A percentile compares a stretch with the other conserved stretches of the same genome.
Conservation (phyloP, 1,140 invertebrate species). For the Nasonia vitripennis region DNA sequence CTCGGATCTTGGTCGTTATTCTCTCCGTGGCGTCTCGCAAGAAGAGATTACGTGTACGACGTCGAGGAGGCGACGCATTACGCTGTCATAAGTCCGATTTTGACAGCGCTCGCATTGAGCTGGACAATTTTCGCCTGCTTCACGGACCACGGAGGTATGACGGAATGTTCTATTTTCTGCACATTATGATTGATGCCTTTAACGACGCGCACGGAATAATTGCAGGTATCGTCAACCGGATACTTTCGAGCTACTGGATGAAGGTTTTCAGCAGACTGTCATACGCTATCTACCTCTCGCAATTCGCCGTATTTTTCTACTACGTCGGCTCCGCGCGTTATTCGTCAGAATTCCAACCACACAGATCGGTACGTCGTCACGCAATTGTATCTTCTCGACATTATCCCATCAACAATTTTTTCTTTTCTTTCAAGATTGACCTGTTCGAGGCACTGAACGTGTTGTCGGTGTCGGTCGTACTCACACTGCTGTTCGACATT, state of each 20-base stretch:
- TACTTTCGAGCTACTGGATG: conserved; percentile 81
- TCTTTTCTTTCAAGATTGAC: conserved; percentile 66
- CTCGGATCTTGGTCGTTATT: conserved; percentile 78
- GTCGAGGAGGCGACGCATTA: conserved; percentile 79
- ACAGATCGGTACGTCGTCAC: conserved; percentile 73
- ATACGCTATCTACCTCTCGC: conserved; percentile 85
- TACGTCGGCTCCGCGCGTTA: conserved; percentile 77
- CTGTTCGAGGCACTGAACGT: conserved; percentile 65
- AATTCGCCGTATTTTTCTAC: conserved; percentile 82
- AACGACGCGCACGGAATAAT: conserved; percentile 4
- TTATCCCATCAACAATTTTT: background rate
- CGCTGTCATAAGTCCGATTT: conserved; percentile 79
- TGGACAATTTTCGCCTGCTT: conserved; percentile 82
- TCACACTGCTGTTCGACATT: conserved; percentile 76
- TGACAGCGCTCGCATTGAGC: conserved; percentile 77
- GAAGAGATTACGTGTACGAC: conserved; percentile 78
- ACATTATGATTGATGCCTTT: no score
- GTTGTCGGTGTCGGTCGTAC: conserved; percentile 64
- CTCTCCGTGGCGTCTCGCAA: conserved; percentile 77
- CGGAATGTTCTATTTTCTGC: background rate
- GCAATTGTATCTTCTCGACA: background rate
- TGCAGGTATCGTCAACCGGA: conserved; percentile 78
- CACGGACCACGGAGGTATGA: conserved; percentile 76
- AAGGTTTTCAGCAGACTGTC: conserved; percentile 82
- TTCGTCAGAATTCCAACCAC: conserved; percentile 75